Evolutionary conservation across 37 sponge, comb jelly and placozoan genomes (phyloP).

Genomic region (Aplysina aerophoba): DNA sequence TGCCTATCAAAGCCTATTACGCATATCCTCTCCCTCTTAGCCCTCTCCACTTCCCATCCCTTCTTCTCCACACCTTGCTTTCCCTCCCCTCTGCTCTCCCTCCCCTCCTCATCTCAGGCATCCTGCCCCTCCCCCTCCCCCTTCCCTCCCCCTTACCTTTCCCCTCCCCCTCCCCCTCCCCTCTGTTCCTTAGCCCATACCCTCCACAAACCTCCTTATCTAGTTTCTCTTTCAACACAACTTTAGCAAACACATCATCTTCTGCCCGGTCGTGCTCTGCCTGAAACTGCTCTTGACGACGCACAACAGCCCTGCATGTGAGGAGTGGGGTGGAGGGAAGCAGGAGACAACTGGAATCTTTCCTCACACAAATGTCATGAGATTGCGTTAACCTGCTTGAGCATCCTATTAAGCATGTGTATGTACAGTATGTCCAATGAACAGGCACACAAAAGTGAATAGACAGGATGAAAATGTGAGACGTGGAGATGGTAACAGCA

Average conservation of each 20-base stretch:
- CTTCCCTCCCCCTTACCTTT: neutral
- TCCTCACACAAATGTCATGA: neutral
- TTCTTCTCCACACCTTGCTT: too few species aligned
- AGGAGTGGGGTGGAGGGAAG: neutral
- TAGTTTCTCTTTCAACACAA: constrained; percentile 48
- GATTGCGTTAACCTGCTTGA: too few species aligned
- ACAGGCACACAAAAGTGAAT: too few species aligned
- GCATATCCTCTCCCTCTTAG: too few species aligned
- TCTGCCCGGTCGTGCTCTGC: constrained; percentile 60
- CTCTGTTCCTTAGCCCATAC: too few species aligned
- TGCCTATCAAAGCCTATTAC: too few species aligned
- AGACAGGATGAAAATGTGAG: too few species aligned
- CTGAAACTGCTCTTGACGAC: constrained; percentile 67
- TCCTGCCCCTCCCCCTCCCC: neutral
- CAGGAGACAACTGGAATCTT: neutral
- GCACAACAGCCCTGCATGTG: constrained; percentile 53
- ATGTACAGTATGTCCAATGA: neutral
- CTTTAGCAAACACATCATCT: constrained; percentile 44
- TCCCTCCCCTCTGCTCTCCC: neutral
- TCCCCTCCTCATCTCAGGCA: neutral
- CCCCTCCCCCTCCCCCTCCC: neutral
- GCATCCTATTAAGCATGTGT: too few species aligned
- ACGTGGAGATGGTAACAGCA: too few species aligned
- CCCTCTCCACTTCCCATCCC: too few species aligned
- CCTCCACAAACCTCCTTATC: constrained; percentile 42